These are phyloP conservation scores for Ceramica pisi DNA, from an alignment of 2,888 invertebrate species.

Conservation along the genomic window DNA sequence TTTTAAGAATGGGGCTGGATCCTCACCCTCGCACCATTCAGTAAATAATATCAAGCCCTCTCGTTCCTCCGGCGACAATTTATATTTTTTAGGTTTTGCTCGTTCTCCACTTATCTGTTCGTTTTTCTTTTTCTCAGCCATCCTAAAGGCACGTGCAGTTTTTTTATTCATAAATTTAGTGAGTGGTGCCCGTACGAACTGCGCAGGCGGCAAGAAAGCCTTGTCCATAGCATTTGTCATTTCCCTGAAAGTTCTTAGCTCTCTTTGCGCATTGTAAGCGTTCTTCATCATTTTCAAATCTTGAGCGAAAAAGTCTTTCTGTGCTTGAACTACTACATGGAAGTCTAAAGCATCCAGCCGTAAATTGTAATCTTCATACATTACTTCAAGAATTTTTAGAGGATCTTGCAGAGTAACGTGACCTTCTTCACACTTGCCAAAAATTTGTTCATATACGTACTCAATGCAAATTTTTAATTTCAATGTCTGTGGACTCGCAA, in stretches of 20 bases:
- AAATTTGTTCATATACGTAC: slow-evolving; percentile 87
- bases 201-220: slow-evolving; percentile 83
- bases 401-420: slow-evolving; percentile 85
- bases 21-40: slow-evolving; percentile 86
- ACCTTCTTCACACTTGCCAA: slow-evolving; percentile 88
- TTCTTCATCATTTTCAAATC: slow-evolving; percentile 86
- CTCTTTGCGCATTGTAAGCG: slow-evolving; percentile 84
- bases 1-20: slow-evolving; percentile 81
- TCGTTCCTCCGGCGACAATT: slow-evolving; percentile 79
- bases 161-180: slow-evolving; percentile 82
- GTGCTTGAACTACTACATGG: slow-evolving; percentile 84
- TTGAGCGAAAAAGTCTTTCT: slow-evolving; percentile 84
- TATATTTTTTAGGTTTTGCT: slow-evolving; percentile 74
- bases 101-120: slow-evolving; percentile 68
- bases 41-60: slow-evolving; percentile 83
- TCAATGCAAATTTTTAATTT: slow-evolving; percentile 88
- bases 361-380: slow-evolving; percentile 87
- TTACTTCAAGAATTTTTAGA: slow-evolving; percentile 87
- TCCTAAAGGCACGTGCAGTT: slow-evolving; percentile 73
- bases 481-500: slow-evolving; percentile 83
- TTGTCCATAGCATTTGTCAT: slow-evolving; percentile 88
- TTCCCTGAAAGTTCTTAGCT: slow-evolving; percentile 83
- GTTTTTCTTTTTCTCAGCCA: slow-evolving; percentile 73
- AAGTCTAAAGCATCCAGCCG: slow-evolving; percentile 85
- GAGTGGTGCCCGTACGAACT: slow-evolving; percentile 79